Percentiles rank a stretch among this genome's conserved stretches.
Conservation (phyloP, 2,888 invertebrate species). For the Pseudococcus jackbeardsleyi region DNA sequence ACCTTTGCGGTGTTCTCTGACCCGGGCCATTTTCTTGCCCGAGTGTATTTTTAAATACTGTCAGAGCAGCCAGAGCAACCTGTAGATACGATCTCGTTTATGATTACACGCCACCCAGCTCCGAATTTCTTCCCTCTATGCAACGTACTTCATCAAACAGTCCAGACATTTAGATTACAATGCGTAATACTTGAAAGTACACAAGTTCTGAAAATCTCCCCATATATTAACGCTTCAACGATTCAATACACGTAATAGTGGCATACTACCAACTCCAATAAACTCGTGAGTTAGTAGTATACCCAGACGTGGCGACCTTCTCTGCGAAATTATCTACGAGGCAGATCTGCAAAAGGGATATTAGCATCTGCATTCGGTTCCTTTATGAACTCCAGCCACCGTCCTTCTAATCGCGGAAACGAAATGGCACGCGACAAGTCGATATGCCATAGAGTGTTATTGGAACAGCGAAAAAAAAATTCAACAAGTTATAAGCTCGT, state of each 20-base stretch:
- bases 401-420: background rate
- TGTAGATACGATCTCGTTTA: background rate
- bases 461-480: background rate
- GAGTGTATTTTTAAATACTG: background rate
- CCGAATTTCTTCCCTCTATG: background rate
- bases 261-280: background rate
- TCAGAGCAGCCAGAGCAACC: background rate
- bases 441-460: background rate
- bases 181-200: background rate
- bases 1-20: background rate
- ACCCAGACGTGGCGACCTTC: background rate
- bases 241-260: background rate
- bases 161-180: background rate
- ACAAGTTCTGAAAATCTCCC: background rate
- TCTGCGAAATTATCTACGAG: background rate
- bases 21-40: background rate
- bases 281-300: too few species aligned
- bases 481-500: background rate
- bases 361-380: constrained; percentile 10
- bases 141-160: background rate
- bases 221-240: background rate
- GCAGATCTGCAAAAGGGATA: background rate
- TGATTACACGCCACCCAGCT: background rate
- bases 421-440: background rate
- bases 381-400: background rate